Evolutionary conservation across 2,888 invertebrate genomes (phyloP), one percentile per base, ranked within the genome.

Genomic region (Trimorus sp.): DNA sequence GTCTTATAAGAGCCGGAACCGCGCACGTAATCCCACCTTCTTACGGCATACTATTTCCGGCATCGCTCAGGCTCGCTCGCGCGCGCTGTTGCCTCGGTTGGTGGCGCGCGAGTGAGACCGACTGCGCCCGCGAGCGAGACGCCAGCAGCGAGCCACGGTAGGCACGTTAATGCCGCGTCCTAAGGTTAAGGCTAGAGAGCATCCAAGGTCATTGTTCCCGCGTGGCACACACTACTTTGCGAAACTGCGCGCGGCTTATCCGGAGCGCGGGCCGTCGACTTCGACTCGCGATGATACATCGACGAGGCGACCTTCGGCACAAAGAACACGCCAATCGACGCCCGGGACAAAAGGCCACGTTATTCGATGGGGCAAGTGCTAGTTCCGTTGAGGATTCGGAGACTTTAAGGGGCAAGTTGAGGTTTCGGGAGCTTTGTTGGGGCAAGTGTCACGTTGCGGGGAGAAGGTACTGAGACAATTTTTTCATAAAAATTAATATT

Each of bases 161-260:
- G 78, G 82, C 82, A 71, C 82, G 82, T 71, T 75, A 75, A 79
- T 75, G 75, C 79, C 75, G 75, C 75, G 79, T 76, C 75, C 79
- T 82, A 82, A 82, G 82, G 82, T 79, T 82, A 82, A 82, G 82
- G 78, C 82, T 82, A 71, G 78, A 75, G 79, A 79, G 79, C 74
- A 82, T 76, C 71, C 82, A 82, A 82, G 82, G 82, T 82, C 82
- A 82, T 82, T 82, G 82, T 82, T 82, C 82, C 78, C 79, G 60
- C 82, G 82, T 82, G 82, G 69, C 78, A 73, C 79, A 82, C 79
- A 71, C 80, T 70, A 49, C 69, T 75, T 70, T 80, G 79, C 74
- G 69, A 74, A 79, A 79, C 79, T 79, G 63, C 74, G 58, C 65
- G 66, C 81, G 68, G 63, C 56, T 70, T 65, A 80, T 80, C 70